Conservation (phyloP, 2,797 vertebrate genomes). For the Sciaenops ocellatus region DNA sequence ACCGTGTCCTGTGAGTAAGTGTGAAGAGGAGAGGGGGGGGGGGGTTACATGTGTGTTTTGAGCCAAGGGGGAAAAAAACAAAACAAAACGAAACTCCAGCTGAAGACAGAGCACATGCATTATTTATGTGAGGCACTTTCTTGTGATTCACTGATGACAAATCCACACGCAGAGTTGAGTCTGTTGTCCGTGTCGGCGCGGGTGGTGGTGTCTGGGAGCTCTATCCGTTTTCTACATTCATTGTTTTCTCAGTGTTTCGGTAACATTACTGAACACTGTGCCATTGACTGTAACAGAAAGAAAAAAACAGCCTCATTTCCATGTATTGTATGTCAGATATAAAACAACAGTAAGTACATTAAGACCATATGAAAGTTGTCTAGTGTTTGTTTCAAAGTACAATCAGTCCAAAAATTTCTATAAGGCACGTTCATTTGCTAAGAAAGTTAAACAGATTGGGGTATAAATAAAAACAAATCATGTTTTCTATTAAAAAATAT, state of each 20-base stretch:
- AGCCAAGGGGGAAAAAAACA: constrained; percentile 7
- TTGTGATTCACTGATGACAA: constrained; percentile 69
- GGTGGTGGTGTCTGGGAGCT: constrained; percentile 34
- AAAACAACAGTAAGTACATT: not conserved
- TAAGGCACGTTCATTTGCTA: not conserved
- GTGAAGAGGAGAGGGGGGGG: not conserved
- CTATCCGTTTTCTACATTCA: constrained; percentile 1
- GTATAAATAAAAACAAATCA: not conserved
- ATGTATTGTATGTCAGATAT: not conserved
- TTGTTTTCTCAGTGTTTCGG: constrained; percentile 88
- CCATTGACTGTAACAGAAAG: constrained; percentile 85
- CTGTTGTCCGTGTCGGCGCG: constrained; percentile 33
- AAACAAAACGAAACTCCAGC: constrained; percentile 6
- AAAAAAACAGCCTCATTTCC: constrained; percentile 3
- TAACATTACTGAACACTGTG: constrained; percentile 90
- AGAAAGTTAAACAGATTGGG: not conserved
- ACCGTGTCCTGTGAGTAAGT: constrained; percentile 8
- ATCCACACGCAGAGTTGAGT: constrained; percentile 39
- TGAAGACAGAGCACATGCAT: constrained; percentile 48
- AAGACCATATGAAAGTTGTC: not conserved
- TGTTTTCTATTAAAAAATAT: not conserved
- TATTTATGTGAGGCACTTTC: constrained; percentile 75
- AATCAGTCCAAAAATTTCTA: not conserved
- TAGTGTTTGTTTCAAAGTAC: not conserved
- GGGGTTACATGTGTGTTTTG: not conserved